These are phyloP conservation scores for Himalopsyche phryganea DNA, from an alignment of 1,140 invertebrate species.

Conservation along the genomic window DNA sequence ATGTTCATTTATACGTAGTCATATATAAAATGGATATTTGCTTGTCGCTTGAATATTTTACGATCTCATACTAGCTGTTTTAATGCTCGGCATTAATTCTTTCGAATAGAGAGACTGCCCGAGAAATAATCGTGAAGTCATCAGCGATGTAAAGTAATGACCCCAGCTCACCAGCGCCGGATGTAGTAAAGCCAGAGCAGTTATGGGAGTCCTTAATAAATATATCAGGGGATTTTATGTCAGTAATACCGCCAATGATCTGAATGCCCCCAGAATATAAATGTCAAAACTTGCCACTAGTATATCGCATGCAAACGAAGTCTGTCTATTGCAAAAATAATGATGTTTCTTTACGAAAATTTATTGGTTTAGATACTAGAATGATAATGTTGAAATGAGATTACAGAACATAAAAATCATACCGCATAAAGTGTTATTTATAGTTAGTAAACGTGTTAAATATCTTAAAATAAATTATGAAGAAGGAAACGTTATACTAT, in stretches of 20 bases:
- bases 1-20: too few relatives aligned
- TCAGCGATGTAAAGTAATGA: conserved; percentile 8
- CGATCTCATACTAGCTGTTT: not conserved
- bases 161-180: conserved; percentile 1
- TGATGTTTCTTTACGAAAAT: not conserved
- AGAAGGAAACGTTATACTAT: too few relatives aligned
- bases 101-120: conserved; percentile 1
- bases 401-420: too few relatives aligned
- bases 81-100: conserved; percentile 9
- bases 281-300: not conserved
- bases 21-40: too few relatives aligned
- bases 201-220: conserved; percentile 23
- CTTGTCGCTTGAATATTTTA: too few relatives aligned
- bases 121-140: conserved; percentile 11
- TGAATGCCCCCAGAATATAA: conserved; percentile 4
- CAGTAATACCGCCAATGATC: conserved; percentile 8
- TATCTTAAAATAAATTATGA: too few relatives aligned
- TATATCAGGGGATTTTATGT: conserved; percentile 20
- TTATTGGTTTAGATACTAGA: too few relatives aligned
- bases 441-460: too few relatives aligned
- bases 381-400: too few relatives aligned
- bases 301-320: not conserved
- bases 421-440: too few relatives aligned
- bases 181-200: conserved; percentile 11
- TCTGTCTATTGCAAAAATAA: not conserved